Evolutionary conservation across 2,888 invertebrate genomes (phyloP).

Genomic region (Nipponacmea schrenckii): DNA sequence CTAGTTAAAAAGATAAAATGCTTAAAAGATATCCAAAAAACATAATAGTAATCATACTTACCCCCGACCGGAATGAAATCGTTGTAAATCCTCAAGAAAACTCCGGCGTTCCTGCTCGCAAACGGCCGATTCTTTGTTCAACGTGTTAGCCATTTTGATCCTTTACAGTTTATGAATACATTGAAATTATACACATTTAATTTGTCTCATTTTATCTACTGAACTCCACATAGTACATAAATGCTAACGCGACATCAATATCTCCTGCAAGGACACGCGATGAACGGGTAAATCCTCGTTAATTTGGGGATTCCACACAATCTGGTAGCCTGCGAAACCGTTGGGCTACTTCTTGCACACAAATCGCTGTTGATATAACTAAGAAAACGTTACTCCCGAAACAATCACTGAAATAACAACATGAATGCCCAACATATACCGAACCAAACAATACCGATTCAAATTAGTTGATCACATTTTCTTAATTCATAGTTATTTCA

Average conservation of each 20-base stretch:
- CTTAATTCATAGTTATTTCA: constrained; percentile 56
- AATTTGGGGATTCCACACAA: constrained; percentile 37
- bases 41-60: constrained; percentile 71
- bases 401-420: constrained; percentile 7
- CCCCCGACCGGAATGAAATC: constrained; percentile 93
- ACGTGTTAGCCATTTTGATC: constrained; percentile 73
- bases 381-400: constrained; percentile 17
- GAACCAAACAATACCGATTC: constrained; percentile 11
- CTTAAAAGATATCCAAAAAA: constrained; percentile 1
- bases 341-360: constrained; percentile 28
- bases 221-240: constrained; percentile 16
- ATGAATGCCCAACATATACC: no score
- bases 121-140: constrained; percentile 78
- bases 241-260: constrained; percentile 33
- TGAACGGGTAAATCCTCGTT: constrained; percentile 45
- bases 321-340: constrained; percentile 20
- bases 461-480: constrained; percentile 50
- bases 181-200: neutral
- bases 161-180: neutral
- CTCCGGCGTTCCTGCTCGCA: constrained; percentile 82
- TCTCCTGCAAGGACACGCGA: constrained; percentile 28
- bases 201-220: neutral
- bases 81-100: constrained; percentile 86
- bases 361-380: constrained; percentile 25
- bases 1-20: neutral